Conservation (phyloP, 2,797 vertebrate species). For the Lutjanus argentimaculatus region DNA sequence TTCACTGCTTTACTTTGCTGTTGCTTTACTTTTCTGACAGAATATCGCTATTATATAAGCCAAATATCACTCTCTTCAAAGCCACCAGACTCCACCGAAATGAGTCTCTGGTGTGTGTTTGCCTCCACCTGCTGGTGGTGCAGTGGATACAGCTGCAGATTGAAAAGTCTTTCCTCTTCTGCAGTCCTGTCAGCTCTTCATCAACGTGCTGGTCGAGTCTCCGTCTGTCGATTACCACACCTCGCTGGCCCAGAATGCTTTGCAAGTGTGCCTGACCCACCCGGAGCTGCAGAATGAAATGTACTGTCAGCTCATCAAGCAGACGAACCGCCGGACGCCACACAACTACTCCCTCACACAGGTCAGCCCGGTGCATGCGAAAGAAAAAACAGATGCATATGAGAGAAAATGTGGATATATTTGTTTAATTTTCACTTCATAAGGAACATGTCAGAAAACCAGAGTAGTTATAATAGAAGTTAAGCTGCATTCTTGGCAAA, state of each 20-base stretch:
- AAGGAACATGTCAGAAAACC: background rate
- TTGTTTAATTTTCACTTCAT: background rate
- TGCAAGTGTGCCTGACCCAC: slow-evolving; percentile 96
- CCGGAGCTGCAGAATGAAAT: slow-evolving; percentile 96
- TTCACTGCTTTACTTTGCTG: too few relatives aligned
- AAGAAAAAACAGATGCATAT: background rate
- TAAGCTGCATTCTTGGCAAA: too few relatives aligned
- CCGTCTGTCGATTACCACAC: slow-evolving; percentile 96
- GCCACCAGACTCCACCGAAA: too few relatives aligned
- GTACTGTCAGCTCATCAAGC: slow-evolving; percentile 96
- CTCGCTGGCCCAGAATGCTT: slow-evolving; percentile 94
- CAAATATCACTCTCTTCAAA: too few relatives aligned
- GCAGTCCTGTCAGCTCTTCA: slow-evolving; percentile 98
- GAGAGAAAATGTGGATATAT: background rate
- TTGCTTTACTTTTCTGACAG: too few relatives aligned
- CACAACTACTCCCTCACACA: slow-evolving; percentile 93
- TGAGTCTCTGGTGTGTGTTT: slow-evolving; percentile 37
- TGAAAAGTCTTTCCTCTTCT: background rate
- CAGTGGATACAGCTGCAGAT: fast-evolving
- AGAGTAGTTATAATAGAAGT: too few relatives aligned
- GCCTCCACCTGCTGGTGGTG: slow-evolving; percentile 67
- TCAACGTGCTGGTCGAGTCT: slow-evolving; percentile 95
- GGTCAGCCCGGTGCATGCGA: slow-evolving; percentile 78
- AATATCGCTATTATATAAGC: too few relatives aligned
- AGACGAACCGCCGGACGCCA: slow-evolving; percentile 89